Base-by-base conservation (phyloP, 2,113 vertebrate species). In the Trematocara macrostoma region DNA sequence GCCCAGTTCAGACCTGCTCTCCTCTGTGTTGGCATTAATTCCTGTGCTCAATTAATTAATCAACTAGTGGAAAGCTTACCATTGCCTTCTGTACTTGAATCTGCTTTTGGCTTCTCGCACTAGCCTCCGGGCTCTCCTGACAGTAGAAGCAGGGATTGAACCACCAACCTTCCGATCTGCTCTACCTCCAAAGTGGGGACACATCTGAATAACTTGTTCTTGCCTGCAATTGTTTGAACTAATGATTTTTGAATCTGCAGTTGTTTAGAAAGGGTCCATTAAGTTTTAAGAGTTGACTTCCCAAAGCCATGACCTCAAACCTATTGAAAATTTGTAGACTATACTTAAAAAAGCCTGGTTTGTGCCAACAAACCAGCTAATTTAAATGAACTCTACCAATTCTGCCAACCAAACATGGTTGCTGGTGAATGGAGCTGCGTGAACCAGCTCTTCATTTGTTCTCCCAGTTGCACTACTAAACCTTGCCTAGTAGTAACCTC, bases 91-190 rank as follows among this genome's bases (percentile, higher is more conserved):
- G 59, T 64, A 11, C 59, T 7, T 64, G 34, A 64, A 38, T 38
- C 59, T 64, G 34, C 59, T 64, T 64, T 64, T 64, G 34, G 34
- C 34, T 64, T 38, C 59, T 0, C 4, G 0, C 16, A 20, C 4
- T 0, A 64, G 59, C 18, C 10, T 64, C 34, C 4, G 4, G 59
- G 10, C 4, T 64, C 34, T n/a, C 2, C 10, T 64, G 18, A 64
- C 10, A 64, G 34, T n/a, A 64, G 59, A 38, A 64, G 18, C 18
- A 64, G 3, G 34, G 59, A 12, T 8, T 38, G 59, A 38, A 38
- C 59, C 6, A 8, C 18, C 18, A 38, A 8, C 18, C 59, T 64
- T 38, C 2, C 4, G 1, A 64, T 64, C 34, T 64, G 59, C 34
- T 38, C 34, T 64, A 8, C 59, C 59, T 64, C 34, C 59, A 64